Evolutionary conservation across 2,888 invertebrate genomes (phyloP).

Genomic region (Protodeltote pygarga): DNA sequence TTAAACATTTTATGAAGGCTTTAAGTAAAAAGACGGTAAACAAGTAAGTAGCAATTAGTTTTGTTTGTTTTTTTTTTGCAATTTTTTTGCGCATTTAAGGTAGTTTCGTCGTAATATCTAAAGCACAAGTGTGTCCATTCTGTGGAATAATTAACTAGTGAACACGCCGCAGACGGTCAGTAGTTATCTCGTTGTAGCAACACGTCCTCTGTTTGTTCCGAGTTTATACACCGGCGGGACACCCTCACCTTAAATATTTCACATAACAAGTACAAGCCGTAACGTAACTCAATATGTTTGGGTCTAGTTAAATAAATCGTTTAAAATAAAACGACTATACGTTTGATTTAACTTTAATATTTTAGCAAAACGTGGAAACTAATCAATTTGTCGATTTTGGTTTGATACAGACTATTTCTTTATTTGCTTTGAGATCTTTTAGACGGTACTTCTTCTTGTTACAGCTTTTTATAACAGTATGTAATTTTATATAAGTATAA

Average conservation of each 20-base stretch:
- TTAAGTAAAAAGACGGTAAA: not conserved
- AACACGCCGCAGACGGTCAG: constrained; percentile 35
- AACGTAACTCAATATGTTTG: constrained; percentile 36
- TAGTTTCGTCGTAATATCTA: constrained; percentile 16
- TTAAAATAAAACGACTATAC: too few relatives aligned
- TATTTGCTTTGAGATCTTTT: constrained; percentile 1
- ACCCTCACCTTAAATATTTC: constrained; percentile 53
- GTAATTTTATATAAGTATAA: too few relatives aligned
- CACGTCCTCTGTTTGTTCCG: constrained; percentile 36
- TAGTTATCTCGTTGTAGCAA: constrained; percentile 44
- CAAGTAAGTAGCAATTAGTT: constrained; percentile 12
- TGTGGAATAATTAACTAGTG: constrained; percentile 42
- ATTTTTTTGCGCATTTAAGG: constrained; percentile 13
- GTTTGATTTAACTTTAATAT: too few relatives aligned
- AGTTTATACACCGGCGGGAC: constrained; percentile 43
- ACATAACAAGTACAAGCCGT: constrained; percentile 44
- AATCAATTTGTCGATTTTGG: constrained; percentile 7
- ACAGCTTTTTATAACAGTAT: too few relatives aligned
- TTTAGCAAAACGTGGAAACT: constrained; percentile 16
- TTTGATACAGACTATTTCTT: constrained; percentile 22
- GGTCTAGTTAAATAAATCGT: constrained; percentile 45
- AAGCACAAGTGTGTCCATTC: constrained; percentile 34
- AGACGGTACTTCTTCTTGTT: too few relatives aligned
- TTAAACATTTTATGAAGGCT: not conserved
- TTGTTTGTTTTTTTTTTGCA: constrained; percentile 1